These are phyloP conservation scores for Helostoma temminkii DNA, from an alignment of 2,797 vertebrate genomes.

Conservation along the genomic window DNA sequence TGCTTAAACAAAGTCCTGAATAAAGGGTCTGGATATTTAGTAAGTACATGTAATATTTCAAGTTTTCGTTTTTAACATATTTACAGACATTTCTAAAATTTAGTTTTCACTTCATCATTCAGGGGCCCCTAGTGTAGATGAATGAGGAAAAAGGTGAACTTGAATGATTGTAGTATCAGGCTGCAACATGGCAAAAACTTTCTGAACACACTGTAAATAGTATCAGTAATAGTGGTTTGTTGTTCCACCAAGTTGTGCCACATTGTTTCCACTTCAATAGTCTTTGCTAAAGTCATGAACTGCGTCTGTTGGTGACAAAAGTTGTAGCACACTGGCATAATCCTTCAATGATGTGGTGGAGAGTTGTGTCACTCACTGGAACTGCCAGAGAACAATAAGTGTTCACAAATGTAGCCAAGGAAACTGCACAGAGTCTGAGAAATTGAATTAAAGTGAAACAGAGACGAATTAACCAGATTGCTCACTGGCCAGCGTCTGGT, in stretches of 20 bases:
- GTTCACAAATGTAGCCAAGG: slow-evolving; percentile 43
- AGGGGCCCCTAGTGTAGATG: too few species aligned
- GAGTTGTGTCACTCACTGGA: slow-evolving; percentile 21
- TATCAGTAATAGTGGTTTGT: too few species aligned
- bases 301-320: background rate
- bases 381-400: slow-evolving; percentile 40
- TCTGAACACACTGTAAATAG: too few species aligned
- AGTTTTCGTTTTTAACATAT: too few species aligned
- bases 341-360: slow-evolving; percentile 25
- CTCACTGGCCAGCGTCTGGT: slow-evolving; percentile 53
- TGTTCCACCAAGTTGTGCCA: background rate
- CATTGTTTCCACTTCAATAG: background rate
- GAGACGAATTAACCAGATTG: slow-evolving; percentile 45
- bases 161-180: too few species aligned
- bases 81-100: too few species aligned
- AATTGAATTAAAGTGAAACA: slow-evolving; percentile 48
- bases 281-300: background rate
- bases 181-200: too few species aligned
- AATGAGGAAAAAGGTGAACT: too few species aligned
- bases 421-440: slow-evolving; percentile 44
- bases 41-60: too few species aligned
- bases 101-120: too few species aligned
- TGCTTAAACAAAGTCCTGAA: too few species aligned
- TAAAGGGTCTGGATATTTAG: too few species aligned
- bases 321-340: slow-evolving; percentile 4